Base-by-base conservation (phyloP, 2,888 invertebrate species). In the Tipula lateralis region DNA sequence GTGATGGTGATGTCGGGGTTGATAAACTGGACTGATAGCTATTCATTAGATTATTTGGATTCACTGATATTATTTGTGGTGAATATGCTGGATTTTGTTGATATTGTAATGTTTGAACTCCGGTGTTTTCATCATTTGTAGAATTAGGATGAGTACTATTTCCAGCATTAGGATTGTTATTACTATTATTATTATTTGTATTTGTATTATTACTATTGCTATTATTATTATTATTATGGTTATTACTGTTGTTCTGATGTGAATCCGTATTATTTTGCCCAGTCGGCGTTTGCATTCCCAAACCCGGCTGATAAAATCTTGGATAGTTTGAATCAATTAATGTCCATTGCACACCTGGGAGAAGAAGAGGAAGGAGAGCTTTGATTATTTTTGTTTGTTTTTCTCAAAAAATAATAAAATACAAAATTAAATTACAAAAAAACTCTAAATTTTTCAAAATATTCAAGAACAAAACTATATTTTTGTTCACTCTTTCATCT, bases 341-440 rank as follows among this genome's bases (percentile, higher is more conserved):
- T 91, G 94, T 94, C 95, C 95, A 95, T 92, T 95, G 95, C 91
- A 94, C 93, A 92, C 95, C 95, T 95, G 94, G 93, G 93, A 93
- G 91, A 66, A 91, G 91, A 91, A 91, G 91, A 92, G 92, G 90
- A 90, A 89, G 89, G 89, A 89, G 89, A 88, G 88, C 87, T 87
- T 84, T 34, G 83, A 82, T 84, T 84, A 39, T 81, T 83, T 81
- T 84, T 50, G 19, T 29, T 50, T 84, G 39, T 50, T 83, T 34
- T 83, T 83, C 32, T 82, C 29, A 82, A 82, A 30, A 82, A 82
- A 82, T 30, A 82, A 82, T 16, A 30, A 82, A 82, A 82, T 82
- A 82, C 84, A 84, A 80, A 19, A 66, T 50, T 66, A 84, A 32
- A 50, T 44, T 44, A 84, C 34, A 84, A 84, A 34, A 84, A 80